Conservation (phyloP, 2,797 vertebrate species). For the Natrix natrix region DNA sequence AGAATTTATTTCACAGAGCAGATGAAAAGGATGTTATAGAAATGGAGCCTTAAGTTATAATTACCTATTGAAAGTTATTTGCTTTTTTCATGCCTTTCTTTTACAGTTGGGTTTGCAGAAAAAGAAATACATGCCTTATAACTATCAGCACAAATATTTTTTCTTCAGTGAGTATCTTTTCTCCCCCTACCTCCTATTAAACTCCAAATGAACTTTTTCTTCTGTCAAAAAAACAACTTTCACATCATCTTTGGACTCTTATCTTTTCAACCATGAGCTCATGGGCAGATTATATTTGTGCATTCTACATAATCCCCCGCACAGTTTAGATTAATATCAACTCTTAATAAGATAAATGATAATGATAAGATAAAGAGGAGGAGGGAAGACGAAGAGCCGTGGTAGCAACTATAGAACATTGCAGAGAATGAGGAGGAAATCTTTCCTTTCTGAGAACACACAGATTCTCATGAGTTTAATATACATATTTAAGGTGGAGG, state of each 20-base stretch:
- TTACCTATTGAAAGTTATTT: not conserved
- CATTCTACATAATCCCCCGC: not conserved
- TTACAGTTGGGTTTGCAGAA: constrained; percentile 16
- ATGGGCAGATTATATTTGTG: too few relatives aligned
- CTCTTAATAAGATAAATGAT: not conserved
- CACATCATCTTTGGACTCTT: not conserved
- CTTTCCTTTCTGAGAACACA: not conserved
- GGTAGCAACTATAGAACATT: not conserved
- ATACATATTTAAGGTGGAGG: not conserved
- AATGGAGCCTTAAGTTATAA: not conserved
- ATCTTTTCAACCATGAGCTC: not conserved
- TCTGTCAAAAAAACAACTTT: not conserved
- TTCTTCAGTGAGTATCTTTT: constrained; percentile 2
- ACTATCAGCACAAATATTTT: constrained; percentile 17
- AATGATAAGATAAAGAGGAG: not conserved
- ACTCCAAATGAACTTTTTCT: not conserved
- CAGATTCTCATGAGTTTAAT: not conserved
- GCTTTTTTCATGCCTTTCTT: not conserved
- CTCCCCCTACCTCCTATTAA: not conserved
- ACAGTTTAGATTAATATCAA: not conserved
- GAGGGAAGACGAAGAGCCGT: not conserved
- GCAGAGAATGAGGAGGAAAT: not conserved
- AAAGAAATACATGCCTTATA: constrained; percentile 18
- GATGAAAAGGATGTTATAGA: not conserved
- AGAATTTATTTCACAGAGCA: not conserved